Conservation (phyloP, 1,140 invertebrate genomes). For the Dinothrombium tinctorium region DNA sequence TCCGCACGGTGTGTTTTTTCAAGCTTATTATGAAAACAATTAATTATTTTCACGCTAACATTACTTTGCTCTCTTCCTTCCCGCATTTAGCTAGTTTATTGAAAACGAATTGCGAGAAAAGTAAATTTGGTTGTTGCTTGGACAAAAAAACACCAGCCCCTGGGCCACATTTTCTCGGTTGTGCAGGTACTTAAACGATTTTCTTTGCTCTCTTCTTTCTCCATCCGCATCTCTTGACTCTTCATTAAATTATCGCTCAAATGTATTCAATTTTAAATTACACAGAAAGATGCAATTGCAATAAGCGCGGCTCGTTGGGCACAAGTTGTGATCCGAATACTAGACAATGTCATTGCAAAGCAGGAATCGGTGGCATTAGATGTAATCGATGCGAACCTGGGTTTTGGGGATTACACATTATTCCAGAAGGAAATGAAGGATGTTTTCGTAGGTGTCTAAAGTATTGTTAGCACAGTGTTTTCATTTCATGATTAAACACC, state of each 20-base stretch:
- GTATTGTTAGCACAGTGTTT: background rate
- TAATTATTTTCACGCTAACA: no score
- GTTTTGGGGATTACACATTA: constrained; percentile 66
- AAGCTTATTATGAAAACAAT: no score
- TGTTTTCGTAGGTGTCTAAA: constrained; percentile 26
- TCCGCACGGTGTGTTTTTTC: no score
- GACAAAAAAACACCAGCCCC: background rate
- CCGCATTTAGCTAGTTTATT: no score
- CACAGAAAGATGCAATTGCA: background rate
- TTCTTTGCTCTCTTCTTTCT: background rate
- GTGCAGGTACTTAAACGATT: background rate
- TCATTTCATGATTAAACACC: background rate
- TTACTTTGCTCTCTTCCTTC: no score
- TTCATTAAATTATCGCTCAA: background rate
- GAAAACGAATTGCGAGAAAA: background rate
- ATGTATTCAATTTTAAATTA: background rate
- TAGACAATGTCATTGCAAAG: constrained; percentile 2
- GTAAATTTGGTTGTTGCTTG: background rate
- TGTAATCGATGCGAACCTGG: constrained; percentile 61
- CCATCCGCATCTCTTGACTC: background rate
- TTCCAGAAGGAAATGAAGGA: constrained; percentile 50
- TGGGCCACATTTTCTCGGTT: background rate
- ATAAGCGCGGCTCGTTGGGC: background rate
- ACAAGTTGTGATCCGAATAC: constrained; percentile 1
- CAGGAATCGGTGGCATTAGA: constrained; percentile 46